Evolutionary conservation across 1,140 invertebrate species (phyloP).

Genomic region (Helicoverpa zea): DNA sequence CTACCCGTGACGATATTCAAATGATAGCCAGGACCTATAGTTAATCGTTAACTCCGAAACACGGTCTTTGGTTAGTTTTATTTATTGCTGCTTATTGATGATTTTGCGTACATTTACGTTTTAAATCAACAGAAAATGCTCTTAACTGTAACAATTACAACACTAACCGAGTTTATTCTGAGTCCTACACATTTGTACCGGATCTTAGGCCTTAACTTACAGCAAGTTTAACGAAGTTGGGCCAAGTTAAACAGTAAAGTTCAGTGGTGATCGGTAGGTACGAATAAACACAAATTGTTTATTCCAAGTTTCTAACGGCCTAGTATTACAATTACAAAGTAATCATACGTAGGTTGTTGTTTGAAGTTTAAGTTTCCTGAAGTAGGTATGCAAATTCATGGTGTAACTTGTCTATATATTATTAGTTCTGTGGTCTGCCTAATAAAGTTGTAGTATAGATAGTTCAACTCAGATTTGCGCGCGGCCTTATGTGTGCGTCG

Average conservation of each 20-base stretch:
- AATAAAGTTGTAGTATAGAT: too few species aligned
- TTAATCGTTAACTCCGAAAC: too few species aligned
- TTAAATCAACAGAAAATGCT: not conserved
- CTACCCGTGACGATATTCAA: too few species aligned
- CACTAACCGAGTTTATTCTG: not conserved
- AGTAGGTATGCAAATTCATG: too few species aligned
- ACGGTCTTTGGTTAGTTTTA: too few species aligned
- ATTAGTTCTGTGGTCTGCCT: too few species aligned
- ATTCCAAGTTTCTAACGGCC: not conserved
- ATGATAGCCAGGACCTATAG: too few species aligned
- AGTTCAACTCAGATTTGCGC: too few species aligned
- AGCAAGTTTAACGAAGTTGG: constrained; percentile 17
- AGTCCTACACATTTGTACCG: constrained; percentile 47
- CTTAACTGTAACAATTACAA: not conserved
- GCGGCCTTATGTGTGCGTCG: too few species aligned
- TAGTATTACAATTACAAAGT: not conserved
- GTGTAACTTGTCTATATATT: too few species aligned
- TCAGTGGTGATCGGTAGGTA: constrained; percentile 24
- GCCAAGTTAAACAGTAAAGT: constrained; percentile 36
- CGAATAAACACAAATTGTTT: constrained; percentile 31
- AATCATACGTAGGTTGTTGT: not conserved
- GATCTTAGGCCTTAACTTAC: constrained; percentile 23
- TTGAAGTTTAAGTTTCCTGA: not conserved
- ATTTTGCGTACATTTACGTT: too few species aligned
- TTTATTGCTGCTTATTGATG: too few species aligned